These are phyloP conservation scores for Galeruca laticollis DNA, from an alignment of 2,888 invertebrate species.

Conservation along the genomic window DNA sequence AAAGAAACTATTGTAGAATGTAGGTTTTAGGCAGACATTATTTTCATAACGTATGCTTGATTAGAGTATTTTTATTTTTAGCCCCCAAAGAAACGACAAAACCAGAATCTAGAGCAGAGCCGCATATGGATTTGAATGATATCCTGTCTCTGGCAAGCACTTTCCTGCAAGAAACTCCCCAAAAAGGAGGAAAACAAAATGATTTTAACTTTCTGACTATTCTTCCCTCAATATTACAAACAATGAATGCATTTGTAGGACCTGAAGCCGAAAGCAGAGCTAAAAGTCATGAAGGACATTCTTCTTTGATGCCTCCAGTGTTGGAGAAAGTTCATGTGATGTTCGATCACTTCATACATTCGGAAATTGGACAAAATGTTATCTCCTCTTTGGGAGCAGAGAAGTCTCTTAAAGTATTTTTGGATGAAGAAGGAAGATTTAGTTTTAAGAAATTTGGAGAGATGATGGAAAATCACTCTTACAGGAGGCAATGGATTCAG, in stretches of 20 bases:
- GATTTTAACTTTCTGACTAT: conserved; percentile 66
- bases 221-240: conserved; percentile 77
- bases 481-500: conserved; percentile 85
- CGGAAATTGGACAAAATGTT: conserved; percentile 80
- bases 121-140: conserved; percentile 40
- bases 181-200: conserved; percentile 20
- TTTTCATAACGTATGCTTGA: neutral
- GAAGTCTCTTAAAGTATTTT: conserved; percentile 76
- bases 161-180: conserved; percentile 44
- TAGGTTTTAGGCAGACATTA: conserved; percentile 59
- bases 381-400: conserved; percentile 82
- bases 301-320: conserved; percentile 79
- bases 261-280: conserved; percentile 73
- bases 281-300: conserved; percentile 77
- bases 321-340: conserved; percentile 78
- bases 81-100: conserved; percentile 36
- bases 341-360: conserved; percentile 84
- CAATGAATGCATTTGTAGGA: conserved; percentile 71
- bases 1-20: conserved; percentile 71
- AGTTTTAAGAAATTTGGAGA: conserved; percentile 81
- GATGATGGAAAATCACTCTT: conserved; percentile 83
- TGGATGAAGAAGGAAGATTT: conserved; percentile 76
- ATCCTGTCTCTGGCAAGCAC: conserved; percentile 47
- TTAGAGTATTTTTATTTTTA: neutral
- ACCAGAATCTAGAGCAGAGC: conserved; percentile 23